A percentile compares a stretch with the other conserved stretches of the same genome.
phyloP scores from a whole-genome alignment of 2,888 invertebrate genomes.

The Tenthredo scrophulariae region DNA sequence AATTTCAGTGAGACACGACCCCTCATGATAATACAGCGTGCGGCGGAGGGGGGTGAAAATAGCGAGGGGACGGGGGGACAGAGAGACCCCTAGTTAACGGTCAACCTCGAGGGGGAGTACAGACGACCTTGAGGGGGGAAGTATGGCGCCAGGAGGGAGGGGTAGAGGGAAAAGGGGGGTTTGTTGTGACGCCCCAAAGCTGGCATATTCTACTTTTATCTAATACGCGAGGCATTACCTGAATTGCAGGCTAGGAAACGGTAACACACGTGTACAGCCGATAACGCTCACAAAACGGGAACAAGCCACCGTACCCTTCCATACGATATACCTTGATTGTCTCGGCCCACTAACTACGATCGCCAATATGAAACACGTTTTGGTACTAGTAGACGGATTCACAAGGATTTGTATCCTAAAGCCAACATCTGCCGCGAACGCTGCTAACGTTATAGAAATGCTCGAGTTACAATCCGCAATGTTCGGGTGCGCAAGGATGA shows the following conservation, averaged over 20 bases:
- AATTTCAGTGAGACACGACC: no score
- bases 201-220: no score
- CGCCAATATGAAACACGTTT: background rate
- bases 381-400: conserved; percentile 30
- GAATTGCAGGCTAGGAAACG: conserved; percentile 1
- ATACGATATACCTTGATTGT: conserved; percentile 21
- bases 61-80: no score
- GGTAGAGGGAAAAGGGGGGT: no score
- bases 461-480: conserved; percentile 7
- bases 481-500: background rate
- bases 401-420: conserved; percentile 20
- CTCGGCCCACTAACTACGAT: conserved; percentile 23
- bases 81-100: no score
- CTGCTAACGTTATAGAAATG: conserved; percentile 14
- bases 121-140: no score
- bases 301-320: background rate
- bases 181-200: no score
- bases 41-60: no score
- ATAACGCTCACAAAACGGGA: background rate
- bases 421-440: background rate
- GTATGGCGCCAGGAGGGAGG: no score
- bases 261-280: background rate
- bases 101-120: no score
- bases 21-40: no score
- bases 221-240: background rate